These are phyloP conservation scores for Aleiodes sp. DNA, from an alignment of 1,140 invertebrate genomes.

Conservation along the genomic window DNA sequence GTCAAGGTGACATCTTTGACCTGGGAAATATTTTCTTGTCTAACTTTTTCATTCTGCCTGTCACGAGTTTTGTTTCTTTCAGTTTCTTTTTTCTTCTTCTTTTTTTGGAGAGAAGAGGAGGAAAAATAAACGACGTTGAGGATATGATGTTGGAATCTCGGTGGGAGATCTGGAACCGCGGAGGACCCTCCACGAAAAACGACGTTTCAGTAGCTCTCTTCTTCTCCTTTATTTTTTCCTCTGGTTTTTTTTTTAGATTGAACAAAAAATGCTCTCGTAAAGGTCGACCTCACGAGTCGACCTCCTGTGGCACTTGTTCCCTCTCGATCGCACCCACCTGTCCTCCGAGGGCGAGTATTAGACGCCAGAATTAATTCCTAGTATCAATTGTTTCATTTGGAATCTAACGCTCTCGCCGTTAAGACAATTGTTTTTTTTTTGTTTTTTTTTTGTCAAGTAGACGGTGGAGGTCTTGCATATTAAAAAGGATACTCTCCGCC, in stretches of 20 bases:
- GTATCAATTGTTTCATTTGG: background rate
- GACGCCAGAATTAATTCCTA: background rate
- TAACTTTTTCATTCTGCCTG: background rate
- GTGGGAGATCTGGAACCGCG: background rate
- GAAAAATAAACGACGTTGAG: too few species aligned
- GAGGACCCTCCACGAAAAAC: background rate
- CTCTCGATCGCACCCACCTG: background rate
- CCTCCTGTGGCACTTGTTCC: background rate
- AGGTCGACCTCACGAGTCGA: background rate
- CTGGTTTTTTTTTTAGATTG: background rate
- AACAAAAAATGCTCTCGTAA: background rate
- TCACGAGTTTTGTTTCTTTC: background rate
- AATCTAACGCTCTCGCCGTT: conserved; percentile 24
- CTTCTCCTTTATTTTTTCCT: background rate
- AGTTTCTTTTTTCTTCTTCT: background rate
- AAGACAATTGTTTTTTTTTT: conserved; percentile 35
- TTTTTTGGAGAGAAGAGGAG: too few species aligned
- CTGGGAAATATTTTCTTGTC: background rate
- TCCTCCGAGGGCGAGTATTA: too few species aligned
- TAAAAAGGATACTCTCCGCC: conserved; percentile 45
- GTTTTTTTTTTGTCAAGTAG: conserved; percentile 33
- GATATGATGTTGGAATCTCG: background rate
- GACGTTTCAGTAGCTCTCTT: background rate
- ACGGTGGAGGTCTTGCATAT: conserved; percentile 44
- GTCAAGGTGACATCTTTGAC: conserved; percentile 23